Conservation (phyloP, 2,888 invertebrate species). For the Cactoblastis cactorum region DNA sequence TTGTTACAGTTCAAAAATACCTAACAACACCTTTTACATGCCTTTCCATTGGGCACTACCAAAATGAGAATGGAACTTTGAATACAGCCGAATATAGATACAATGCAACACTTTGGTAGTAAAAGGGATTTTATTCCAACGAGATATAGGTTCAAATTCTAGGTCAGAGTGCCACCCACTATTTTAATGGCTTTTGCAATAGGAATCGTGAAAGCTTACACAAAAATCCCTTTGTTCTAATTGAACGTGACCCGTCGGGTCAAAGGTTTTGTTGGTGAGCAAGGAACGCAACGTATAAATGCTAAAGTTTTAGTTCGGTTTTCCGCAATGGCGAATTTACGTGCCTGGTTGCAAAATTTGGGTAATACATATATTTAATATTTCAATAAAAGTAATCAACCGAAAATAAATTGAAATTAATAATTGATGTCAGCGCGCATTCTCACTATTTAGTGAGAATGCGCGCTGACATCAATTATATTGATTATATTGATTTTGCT, state of each 20-base stretch:
- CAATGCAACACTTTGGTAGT: not conserved
- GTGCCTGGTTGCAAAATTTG: too few relatives aligned
- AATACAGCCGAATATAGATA: not conserved
- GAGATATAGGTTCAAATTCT: not conserved
- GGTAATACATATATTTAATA: too few relatives aligned
- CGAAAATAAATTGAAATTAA: too few relatives aligned
- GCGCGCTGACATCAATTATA: too few relatives aligned
- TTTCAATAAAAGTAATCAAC: too few relatives aligned
- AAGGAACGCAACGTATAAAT: not conserved
- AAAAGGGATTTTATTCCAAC: not conserved
- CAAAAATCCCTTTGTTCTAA: conserved; percentile 9
- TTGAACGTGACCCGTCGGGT: not conserved
- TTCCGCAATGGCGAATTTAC: not conserved
- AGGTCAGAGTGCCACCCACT: not conserved
- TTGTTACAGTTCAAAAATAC: too few relatives aligned
- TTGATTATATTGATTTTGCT: too few relatives aligned
- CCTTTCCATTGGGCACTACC: not conserved
- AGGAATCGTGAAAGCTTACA: conserved; percentile 9
- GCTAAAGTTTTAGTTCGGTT: not conserved
- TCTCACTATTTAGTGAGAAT: too few relatives aligned
- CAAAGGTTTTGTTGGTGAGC: not conserved
- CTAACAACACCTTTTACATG: not conserved
- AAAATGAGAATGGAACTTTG: not conserved
- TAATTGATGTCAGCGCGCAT: too few relatives aligned
- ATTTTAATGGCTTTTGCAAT: conserved; percentile 5